A percentile compares a stretch with the other conserved stretches of the same genome.
Evolutionary conservation across 2,888 invertebrate genomes (phyloP).

Genomic region (Xiphydria camelus): DNA sequence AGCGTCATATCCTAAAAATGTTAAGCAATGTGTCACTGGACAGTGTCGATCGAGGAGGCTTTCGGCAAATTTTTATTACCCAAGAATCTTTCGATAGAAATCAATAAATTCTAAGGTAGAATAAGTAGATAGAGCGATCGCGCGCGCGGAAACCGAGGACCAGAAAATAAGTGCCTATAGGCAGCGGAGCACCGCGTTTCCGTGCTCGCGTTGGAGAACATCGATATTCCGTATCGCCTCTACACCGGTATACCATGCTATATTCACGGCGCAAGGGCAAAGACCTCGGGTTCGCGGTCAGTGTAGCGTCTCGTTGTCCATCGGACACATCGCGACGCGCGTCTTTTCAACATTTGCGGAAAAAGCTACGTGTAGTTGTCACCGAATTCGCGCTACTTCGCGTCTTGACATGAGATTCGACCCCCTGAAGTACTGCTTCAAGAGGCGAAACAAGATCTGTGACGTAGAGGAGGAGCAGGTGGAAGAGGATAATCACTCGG

Average conservation of each 20-base stretch:
- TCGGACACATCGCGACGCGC: constrained; percentile 30
- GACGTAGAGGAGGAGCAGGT: constrained; percentile 23
- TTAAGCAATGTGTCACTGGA: too few species aligned
- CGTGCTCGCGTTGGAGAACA: constrained; percentile 41
- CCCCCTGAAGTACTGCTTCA: constrained; percentile 43
- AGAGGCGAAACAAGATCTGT: constrained; percentile 45
- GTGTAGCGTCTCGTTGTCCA: constrained; percentile 20
- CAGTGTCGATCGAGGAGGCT: too few species aligned
- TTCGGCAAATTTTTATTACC: too few species aligned
- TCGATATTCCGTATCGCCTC: constrained; percentile 51
- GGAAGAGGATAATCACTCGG: too few species aligned
- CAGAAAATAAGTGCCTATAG: too few species aligned
- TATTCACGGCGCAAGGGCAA: constrained; percentile 50
- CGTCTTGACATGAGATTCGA: constrained; percentile 42
- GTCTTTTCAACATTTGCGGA: constrained; percentile 9
- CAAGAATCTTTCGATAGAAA: too few species aligned
- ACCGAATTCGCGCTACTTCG: constrained; percentile 1
- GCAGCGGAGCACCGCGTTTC: constrained; percentile 22
- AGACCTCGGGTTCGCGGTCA: constrained; percentile 48
- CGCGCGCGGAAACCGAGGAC: too few species aligned
- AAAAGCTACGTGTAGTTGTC: not conserved
- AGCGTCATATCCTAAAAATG: too few species aligned
- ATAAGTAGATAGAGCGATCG: too few species aligned
- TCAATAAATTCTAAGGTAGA: too few species aligned
- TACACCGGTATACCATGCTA: too few species aligned